Base-by-base conservation (phyloP, 2,888 invertebrate genomes). In the Hoplodrina ambigua region DNA sequence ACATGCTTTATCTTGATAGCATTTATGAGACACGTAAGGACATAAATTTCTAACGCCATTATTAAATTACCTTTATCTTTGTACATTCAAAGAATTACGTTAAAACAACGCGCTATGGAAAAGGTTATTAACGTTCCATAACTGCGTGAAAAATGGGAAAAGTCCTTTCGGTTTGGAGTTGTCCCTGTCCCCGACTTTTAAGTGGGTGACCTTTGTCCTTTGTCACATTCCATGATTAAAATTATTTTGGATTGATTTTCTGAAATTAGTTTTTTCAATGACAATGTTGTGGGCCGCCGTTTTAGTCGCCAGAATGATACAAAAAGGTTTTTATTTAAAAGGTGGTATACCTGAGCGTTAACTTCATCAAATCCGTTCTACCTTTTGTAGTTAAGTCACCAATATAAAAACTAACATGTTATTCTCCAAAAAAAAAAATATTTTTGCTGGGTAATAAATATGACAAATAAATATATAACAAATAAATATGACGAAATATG, bases 21-120 rank as follows among this genome's bases (percentile, higher is more conserved):
- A 55, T 62, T 73, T 52, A 68, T 49, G 58, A 59, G 62, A 72
- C 66, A 74, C 71, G 66, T 59, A 53, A 49, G n/a, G 33, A 25
- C 59, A 74, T 72, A 62, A 67, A 72, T 80, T 73, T 60, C 19
- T 68, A 46, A 30, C 50, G 44, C 64, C 63, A 64, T 75, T 62
- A 69, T 72, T 67, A 37, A 46, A 58, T 69, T 73, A 78, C 55
- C 44, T 66, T 78, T 66, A 54, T 69, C 62, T 69, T 64, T 52
- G 49, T 17, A 20, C 33, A 44, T 59, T 69, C 58, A 70, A 75
- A 75, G 58, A 67, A 72, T 66, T 58, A 60, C 25, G 53, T 75
- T 69, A 54, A 64, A 64, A 63, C 55, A 66, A 61, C 33, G 41
- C 33, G 49, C 44, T 46, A 56, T 54, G 41, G 33, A 77, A 64